Base-by-base conservation (phyloP, 2,113 vertebrate species). In the Chrysemys picta region DNA sequence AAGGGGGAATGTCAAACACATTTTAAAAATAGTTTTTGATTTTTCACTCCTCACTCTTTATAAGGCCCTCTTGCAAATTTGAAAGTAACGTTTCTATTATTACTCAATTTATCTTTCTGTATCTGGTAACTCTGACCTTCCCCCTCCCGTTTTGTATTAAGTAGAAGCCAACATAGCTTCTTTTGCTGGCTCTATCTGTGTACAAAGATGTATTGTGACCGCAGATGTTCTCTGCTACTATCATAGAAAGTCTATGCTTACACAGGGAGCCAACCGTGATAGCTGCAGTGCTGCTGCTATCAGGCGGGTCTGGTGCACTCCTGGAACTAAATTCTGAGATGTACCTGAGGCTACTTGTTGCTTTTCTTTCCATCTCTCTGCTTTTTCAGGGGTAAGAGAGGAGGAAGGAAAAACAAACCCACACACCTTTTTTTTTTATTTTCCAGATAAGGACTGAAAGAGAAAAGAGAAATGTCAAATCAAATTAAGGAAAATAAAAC, bases 41-140 rank as follows among this genome's bases (percentile, higher is more conserved):
- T 31, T 95, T 95, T 94, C 12, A 50, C 80, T 91, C 79, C n/a
- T 75, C 93, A 29, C 49, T 75, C 29, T 93, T 88, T 89, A 54
- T 49, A 50, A 82, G 31, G 16, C 62, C 31, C 49, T 69, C 62
- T 89, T 45, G 52, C 16, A 69, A 31, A 62, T 25, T 76, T 69
- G 27, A 59, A 59, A 59, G 80, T 24, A 62, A 89, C 53, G 17
- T n/a, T 72, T n/a, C 65, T 3, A 42, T 56, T 88, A 88, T 27
- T 45, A 92, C 72, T 88, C 65, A 82, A 29, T 47, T 80, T 49
- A 62, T 2, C 57, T 80, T 82, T 22, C 45, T 87, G 79, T 1
- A 24, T 45, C 53, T 52, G 38, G 81, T 91, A 56, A 11, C 10
- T 62, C 25, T 62, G 69, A 8, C 82, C 69, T 65, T 82, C 54